Evolutionary conservation across 2,797 vertebrate species (phyloP), one percentile per base, ranked within the genome.

Genomic region (Ibycter americanus): DNA sequence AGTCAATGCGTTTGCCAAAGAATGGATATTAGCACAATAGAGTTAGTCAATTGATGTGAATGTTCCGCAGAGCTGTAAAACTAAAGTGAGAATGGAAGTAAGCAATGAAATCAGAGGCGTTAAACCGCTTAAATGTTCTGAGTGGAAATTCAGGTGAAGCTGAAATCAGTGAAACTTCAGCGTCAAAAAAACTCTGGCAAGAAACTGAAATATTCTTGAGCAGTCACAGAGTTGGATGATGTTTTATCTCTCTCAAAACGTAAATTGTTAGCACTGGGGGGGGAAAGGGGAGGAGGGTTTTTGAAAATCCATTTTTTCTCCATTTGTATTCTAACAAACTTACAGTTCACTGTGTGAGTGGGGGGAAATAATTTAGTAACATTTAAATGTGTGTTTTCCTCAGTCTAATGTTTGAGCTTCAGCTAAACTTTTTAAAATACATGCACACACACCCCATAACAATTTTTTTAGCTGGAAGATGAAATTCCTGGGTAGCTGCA

Each of bases 371-470:
- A 55, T 47, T 46, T 3, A 62, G 51, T 23, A 44, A 15, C 27
- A 16, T 89, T 77, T 36, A 49, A 23, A 8, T 83, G 13, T 46
- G 21, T 36, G 54, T 49, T 79, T 87, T 89, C 34, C 55, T 83
- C 34, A 20, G 42, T 36, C n/a, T 26, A 38, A 25, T 32, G n/a
- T 38, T 26, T 47, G 84, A 58, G 23, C 29, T 55, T 89, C 47
- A 47, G 5, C 51, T 54, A 9, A 44, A 25, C 29, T 21, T 82
- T 14, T 29, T 7, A 5, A 82, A 87, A 51, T 9, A 26, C 26
- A 29, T 26, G 16, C 16, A 0, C 12, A 4, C 5, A 2, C 17
- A 9, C 2, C 13, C 25, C 22, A 5, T 1, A 23, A 13, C 42
- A 29, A n/a, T 21, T 58, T 74, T 55, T 66, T 8, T 44, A 25